These are phyloP conservation scores for Emydura subglobosa DNA, from an alignment of 2,113 vertebrate species.

Conservation along the genomic window DNA sequence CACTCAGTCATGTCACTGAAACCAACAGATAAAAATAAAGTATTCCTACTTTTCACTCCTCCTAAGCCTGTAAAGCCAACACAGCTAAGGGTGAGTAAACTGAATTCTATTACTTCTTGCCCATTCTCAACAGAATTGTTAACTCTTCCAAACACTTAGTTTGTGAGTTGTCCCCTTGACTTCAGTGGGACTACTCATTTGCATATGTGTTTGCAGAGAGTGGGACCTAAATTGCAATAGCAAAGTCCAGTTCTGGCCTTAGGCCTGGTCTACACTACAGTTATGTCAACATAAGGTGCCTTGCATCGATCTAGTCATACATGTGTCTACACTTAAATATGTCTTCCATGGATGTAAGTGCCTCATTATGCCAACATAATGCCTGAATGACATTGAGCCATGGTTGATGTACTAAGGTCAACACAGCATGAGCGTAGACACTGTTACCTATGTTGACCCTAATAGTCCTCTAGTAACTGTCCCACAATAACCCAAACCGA, in stretches of 20 bases:
- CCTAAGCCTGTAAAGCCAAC: neutral
- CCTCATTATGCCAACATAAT: neutral
- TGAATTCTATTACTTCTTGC: neutral
- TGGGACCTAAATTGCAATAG: neutral
- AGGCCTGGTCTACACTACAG: neutral
- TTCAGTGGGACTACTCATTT: neutral
- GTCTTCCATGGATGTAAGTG: neutral
- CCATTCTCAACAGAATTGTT: accelerated
- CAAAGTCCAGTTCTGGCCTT: neutral
- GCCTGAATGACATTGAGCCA: neutral
- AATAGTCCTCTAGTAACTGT: neutral
- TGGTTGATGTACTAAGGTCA: neutral
- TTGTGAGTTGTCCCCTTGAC: neutral
- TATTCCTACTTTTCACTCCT: neutral
- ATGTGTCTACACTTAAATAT: neutral
- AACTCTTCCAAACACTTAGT: neutral
- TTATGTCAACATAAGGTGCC: neutral
- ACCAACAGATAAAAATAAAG: conserved; percentile 10
- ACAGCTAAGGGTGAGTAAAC: accelerated
- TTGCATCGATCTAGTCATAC: neutral
- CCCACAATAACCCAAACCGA: neutral
- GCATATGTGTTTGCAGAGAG: neutral
- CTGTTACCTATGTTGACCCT: neutral
- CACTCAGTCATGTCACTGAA: conserved; percentile 6
- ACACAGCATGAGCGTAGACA: neutral